These are phyloP conservation scores for Aythya baeri DNA, from an alignment of 2,113 vertebrate genomes.

Conservation along the genomic window DNA sequence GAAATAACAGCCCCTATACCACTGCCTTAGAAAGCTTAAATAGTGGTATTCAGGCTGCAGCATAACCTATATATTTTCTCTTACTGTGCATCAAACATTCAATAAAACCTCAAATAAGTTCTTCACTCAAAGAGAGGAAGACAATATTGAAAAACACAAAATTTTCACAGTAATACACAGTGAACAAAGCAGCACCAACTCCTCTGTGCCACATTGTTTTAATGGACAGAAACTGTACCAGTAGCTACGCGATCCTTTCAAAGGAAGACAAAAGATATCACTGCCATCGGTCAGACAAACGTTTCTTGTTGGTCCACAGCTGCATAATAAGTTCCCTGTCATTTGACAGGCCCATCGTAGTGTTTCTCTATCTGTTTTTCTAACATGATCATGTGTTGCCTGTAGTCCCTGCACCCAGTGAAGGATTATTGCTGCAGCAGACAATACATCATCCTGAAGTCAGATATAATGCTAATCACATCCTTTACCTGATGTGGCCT, in stretches of 20 bases:
- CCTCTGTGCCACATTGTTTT: conserved; percentile 65
- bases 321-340: conserved; percentile 34
- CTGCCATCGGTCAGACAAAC: conserved; percentile 41
- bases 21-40: not conserved
- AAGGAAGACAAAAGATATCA: conserved; percentile 47
- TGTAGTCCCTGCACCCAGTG: not conserved
- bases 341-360: not conserved
- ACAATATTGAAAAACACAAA: not conserved
- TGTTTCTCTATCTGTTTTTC: not conserved
- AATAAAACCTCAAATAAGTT: not conserved
- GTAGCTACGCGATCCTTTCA: conserved; percentile 58
- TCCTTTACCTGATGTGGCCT: not conserved
- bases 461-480: not conserved
- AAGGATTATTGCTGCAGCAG: not conserved
- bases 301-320: conserved; percentile 66
- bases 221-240: conserved; percentile 66
- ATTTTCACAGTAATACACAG: not conserved
- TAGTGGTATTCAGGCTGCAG: not conserved
- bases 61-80: not conserved
- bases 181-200: not conserved
- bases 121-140: not conserved
- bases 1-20: not conserved
- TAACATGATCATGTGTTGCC: not conserved
- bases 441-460: not conserved
- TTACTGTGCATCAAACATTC: not conserved